These are phyloP conservation scores for Sisor rabdophorus DNA, from an alignment of 2,113 vertebrate genomes.

Conservation along the genomic window DNA sequence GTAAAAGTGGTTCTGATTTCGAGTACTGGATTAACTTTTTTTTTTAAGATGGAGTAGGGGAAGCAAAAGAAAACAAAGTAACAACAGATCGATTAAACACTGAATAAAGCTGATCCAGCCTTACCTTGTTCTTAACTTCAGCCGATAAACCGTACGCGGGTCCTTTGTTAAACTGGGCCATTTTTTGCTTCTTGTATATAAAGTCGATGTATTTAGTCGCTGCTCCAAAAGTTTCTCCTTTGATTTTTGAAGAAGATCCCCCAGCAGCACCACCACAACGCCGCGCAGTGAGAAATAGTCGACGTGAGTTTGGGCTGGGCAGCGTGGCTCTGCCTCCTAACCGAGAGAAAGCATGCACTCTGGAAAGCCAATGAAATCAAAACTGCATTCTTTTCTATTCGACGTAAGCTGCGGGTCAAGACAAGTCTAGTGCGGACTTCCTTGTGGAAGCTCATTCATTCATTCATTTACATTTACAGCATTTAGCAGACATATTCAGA, in stretches of 20 bases:
- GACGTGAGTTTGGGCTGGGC: conserved; percentile 21
- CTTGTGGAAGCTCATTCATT: too few species aligned
- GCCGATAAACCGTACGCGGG: conserved; percentile 80
- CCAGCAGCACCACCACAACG: background rate
- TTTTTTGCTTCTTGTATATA: conserved; percentile 35
- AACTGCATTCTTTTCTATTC: background rate
- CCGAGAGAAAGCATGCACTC: background rate
- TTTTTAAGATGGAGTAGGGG: background rate
- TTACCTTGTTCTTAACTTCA: conserved; percentile 81
- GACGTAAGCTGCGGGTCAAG: too few species aligned
- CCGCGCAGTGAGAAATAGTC: background rate
- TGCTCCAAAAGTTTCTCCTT: background rate
- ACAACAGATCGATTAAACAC: background rate
- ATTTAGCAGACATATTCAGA: too few species aligned
- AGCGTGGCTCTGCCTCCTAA: conserved; percentile 8
- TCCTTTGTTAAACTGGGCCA: conserved; percentile 82
- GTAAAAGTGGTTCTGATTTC: background rate
- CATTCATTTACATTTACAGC: too few species aligned
- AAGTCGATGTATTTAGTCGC: background rate
- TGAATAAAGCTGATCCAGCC: background rate
- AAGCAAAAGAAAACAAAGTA: conserved; percentile 12
- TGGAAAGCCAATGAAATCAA: conserved; percentile 19
- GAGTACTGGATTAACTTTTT: background rate
- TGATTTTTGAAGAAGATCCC: background rate
- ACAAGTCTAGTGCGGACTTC: too few species aligned